Base-by-base conservation (phyloP, 2,113 vertebrate genomes). In the Dryoscopus gambensis region DNA sequence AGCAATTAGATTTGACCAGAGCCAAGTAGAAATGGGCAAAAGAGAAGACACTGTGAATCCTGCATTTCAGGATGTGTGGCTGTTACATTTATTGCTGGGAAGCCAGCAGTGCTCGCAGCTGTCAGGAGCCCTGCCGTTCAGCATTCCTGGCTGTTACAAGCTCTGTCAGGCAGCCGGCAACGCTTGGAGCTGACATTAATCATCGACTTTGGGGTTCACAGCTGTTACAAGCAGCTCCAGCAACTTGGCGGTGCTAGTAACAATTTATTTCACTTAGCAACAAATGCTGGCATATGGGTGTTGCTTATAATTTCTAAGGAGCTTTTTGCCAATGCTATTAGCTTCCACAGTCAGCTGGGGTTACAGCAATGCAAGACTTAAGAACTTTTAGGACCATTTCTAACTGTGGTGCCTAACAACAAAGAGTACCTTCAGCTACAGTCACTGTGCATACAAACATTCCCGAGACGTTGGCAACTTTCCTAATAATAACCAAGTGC, bases 181-280 rank as follows among this genome's bases (percentile, higher is more conserved):
- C 0, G 18, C 83, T 90, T 50, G 1, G 10, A 94, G 65, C 44
- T 42, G 60, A 84, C 80, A 28, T 87, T 82, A 79, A 92, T 89
- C 95, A 81, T 65, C 21, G 23, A 5, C 82, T 96, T 93, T 30
- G 70, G 91, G 87, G 93, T 75, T 90, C 90, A 90, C 83, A 94
- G 92, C 73, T 90, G 63, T 53, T 71, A 60, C 28, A 68, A 68
- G 79, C n/a, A 39, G 53, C 37, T 88, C 84, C 69, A 87, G 90
- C 83, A 92, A 95, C 69, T 79, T 76, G 73, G 86, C 19, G 2
- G 37, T 55, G 80, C 69, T 96, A 68, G 52, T 40, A 89, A 81
- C 90, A 78, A 93, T 95, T 94, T 88, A 91, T 94, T 89, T 91
- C 86, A 94, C 85, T 96, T 96, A 92, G 86, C 80, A 86, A 49